Percentiles rank a stretch among this genome's conserved stretches.
These are phyloP conservation scores for Tenebrosternarchus preto DNA, from an alignment of 2,113 vertebrate genomes.

Conservation along the genomic window DNA sequence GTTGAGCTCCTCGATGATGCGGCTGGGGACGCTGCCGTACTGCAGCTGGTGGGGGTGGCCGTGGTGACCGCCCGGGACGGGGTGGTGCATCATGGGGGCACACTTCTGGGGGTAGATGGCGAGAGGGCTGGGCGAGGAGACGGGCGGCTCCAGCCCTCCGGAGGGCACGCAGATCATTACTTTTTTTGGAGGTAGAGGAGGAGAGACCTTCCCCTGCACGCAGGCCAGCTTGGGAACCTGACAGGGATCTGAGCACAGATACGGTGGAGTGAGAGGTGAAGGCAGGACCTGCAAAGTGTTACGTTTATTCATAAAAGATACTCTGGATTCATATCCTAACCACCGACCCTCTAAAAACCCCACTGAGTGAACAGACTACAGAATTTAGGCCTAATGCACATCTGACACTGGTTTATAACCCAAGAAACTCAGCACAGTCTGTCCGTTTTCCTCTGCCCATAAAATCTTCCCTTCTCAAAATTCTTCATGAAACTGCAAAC, in stretches of 20 bases:
- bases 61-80: slow-evolving; percentile 72
- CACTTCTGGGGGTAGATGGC: slow-evolving; percentile 84
- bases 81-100: slow-evolving; percentile 76
- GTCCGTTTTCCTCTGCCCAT: too few relatives aligned
- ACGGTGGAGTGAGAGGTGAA: neutral
- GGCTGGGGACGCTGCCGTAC: slow-evolving; percentile 87
- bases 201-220: slow-evolving; percentile 93
- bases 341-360: neutral
- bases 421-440: too few relatives aligned
- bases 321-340: neutral
- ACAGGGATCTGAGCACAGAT: slow-evolving; percentile 80
- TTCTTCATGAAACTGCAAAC: too few relatives aligned
- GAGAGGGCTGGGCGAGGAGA: slow-evolving; percentile 69
- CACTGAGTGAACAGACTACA: too few relatives aligned
- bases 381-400: too few relatives aligned
- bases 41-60: slow-evolving; percentile 89
- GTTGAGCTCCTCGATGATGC: slow-evolving; percentile 97
- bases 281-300: too few relatives aligned
- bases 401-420: too few relatives aligned
- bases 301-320: neutral
- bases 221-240: slow-evolving; percentile 94
- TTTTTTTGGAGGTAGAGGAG: slow-evolving; percentile 98
- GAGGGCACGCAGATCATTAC: slow-evolving; percentile 96
- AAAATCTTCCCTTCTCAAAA: too few relatives aligned
- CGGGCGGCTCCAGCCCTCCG: slow-evolving; percentile 81